Conservation (phyloP, 2,113 vertebrate genomes). For the Muscicapa adusta region DNA sequence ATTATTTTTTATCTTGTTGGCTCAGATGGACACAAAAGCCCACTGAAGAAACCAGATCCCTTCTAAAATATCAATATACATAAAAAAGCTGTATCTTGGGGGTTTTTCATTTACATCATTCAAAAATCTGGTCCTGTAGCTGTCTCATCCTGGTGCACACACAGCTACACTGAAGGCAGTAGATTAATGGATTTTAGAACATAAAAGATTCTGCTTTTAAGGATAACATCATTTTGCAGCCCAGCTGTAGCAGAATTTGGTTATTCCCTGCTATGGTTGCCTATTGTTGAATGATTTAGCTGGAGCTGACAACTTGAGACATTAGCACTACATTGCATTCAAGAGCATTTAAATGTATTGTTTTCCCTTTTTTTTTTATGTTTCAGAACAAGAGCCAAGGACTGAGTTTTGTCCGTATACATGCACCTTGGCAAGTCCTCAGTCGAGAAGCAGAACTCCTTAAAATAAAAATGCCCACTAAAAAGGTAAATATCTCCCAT, state of each 20-base stretch:
- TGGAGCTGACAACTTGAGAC: background rate
- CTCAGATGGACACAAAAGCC: background rate
- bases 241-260: background rate
- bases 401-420: conserved; percentile 86
- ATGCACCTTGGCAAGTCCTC: conserved; percentile 92
- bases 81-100: background rate
- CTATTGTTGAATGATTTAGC: background rate
- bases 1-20: background rate
- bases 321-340: background rate
- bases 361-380: background rate
- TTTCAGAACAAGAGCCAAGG: conserved; percentile 81
- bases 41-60: background rate
- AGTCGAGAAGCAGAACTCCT: conserved; percentile 94
- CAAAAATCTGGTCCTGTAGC: background rate
- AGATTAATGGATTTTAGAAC: background rate
- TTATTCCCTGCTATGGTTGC: background rate
- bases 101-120: background rate
- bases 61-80: background rate
- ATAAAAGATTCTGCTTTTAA: background rate
- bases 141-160: background rate
- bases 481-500: conserved; percentile 81
- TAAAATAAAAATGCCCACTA: conserved; percentile 97
- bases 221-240: background rate
- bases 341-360: background rate
- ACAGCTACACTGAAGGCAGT: background rate